Evolutionary conservation across 2,888 invertebrate genomes (phyloP), one percentile per base, ranked within the genome.

Genomic region (Clanis bilineata): DNA sequence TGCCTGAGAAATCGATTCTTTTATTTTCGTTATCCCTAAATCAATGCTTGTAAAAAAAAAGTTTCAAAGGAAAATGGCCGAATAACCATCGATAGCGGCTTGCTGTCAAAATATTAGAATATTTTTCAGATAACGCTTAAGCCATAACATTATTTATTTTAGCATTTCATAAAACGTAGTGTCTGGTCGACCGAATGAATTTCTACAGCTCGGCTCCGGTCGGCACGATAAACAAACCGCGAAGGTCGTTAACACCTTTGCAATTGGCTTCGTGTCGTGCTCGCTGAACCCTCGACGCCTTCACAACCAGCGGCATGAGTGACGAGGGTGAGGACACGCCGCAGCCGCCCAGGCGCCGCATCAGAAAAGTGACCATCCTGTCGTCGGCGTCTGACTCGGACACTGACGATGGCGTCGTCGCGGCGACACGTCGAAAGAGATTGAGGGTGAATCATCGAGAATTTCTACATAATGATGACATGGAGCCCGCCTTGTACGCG

Each of bases 91-190:
- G 82, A 87, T 85, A 90, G 89, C 91, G 88, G 92, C 90, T 91
- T 91, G 86, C 91, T 92, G 92, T 92, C 92, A 92, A 90, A 91
- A 90, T 90, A 89, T 71, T 78, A 77, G 78, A 81, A 79, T 82
- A 76, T 76, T 82, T 79, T 72, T 69, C 63, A 36, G 54, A 65
- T 75, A 80, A 73, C 78, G 82, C 82, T 75, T 80, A 83, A 78
- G 77, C 74, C 62, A 65, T 65, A 59, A 59, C 67, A 66, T 70
- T 68, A 75, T 77, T 64, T 70, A 72, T 71, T 72, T 72, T 68
- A 63, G 69, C 62, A 72, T 72, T 72, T 57, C 55, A 79, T 74
- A 72, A 67, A 70, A 75, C 65, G 67, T 69, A 76, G 73, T 66
- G 70, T 69, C 68, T 74, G 67, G 64, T 73, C 71, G 71, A 74